phyloP scores from a whole-genome alignment of 1,140 invertebrate species.

The Drosophila leontia region DNA sequence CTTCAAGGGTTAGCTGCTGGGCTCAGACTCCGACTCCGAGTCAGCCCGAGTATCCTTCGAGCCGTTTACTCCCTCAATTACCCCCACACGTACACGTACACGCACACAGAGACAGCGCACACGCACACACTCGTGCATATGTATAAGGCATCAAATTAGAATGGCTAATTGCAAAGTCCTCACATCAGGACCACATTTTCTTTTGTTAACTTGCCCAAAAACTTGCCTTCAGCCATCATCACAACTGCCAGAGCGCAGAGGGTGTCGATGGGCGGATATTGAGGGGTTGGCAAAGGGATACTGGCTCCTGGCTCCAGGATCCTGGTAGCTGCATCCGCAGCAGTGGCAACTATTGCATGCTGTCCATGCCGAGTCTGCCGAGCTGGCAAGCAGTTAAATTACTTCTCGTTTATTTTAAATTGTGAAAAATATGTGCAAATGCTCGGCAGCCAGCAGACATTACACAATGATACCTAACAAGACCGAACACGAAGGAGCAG shows the following conservation, averaged over 20 bases:
- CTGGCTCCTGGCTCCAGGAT: constrained; percentile 2
- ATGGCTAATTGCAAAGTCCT: constrained; percentile 72
- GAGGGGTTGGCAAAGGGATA: constrained; percentile 7
- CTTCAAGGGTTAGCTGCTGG: constrained; percentile 32
- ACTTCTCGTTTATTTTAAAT: constrained; percentile 83
- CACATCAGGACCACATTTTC: constrained; percentile 64
- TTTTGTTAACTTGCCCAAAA: constrained; percentile 62
- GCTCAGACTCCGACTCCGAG: neutral
- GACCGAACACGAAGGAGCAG: constrained; percentile 47
- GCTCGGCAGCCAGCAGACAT: constrained; percentile 62
- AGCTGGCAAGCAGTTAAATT: constrained; percentile 72
- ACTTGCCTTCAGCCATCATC: constrained; percentile 46
- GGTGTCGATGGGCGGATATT: constrained; percentile 3
- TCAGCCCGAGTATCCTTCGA: constrained; percentile 15
- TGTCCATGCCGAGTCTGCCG: constrained; percentile 38
- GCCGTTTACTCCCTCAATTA: constrained; percentile 50
- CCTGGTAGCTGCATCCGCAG: neutral
- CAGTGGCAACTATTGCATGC: constrained; percentile 50
- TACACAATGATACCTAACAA: constrained; percentile 75
- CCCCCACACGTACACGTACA: constrained; percentile 24
- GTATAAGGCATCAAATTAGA: constrained; percentile 58
- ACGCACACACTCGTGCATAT: constrained; percentile 29
- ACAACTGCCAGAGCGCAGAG: constrained; percentile 34
- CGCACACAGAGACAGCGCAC: neutral
- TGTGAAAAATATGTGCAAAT: constrained; percentile 82